Conservation (phyloP, 2,113 vertebrate species). For the Gobiocypris rarus region DNA sequence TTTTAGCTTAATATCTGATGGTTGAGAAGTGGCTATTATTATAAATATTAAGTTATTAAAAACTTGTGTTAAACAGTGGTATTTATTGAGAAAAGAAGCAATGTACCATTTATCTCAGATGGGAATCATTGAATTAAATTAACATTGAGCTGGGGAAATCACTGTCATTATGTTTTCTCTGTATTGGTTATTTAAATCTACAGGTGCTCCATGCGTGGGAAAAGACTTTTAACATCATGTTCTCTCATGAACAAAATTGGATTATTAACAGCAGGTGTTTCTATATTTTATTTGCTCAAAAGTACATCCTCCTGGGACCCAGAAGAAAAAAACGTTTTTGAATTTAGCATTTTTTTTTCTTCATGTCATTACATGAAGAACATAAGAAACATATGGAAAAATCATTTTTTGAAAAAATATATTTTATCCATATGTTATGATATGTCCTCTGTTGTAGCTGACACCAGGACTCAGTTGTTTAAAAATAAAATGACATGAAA, state of each 20-base stretch:
- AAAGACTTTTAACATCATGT: constrained; percentile 7
- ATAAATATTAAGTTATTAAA: neutral
- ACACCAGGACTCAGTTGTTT: too few relatives aligned
- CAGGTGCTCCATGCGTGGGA: constrained; percentile 9
- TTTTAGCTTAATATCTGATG: neutral
- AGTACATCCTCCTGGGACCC: neutral
- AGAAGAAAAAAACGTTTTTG: too few relatives aligned
- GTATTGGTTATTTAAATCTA: neutral
- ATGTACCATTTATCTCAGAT: neutral
- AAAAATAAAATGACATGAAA: too few relatives aligned
- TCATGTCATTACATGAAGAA: too few relatives aligned
- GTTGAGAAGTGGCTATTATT: too few relatives aligned
- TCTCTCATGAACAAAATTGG: neutral
- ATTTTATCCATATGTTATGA: too few relatives aligned
- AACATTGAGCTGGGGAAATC: neutral
- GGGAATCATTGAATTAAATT: neutral
- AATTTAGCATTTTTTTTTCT: too few relatives aligned
- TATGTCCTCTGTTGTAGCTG: too few relatives aligned
- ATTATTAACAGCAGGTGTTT: neutral
- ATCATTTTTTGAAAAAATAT: too few relatives aligned
- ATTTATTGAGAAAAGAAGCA: neutral
- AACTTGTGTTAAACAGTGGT: too few relatives aligned
- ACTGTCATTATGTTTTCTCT: constrained; percentile 13
- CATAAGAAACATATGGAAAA: too few relatives aligned
- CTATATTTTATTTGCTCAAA: neutral